Evolutionary conservation across 2,888 invertebrate genomes (phyloP), one percentile per base, ranked within the genome.

Genomic region (Megamerina dolium): DNA sequence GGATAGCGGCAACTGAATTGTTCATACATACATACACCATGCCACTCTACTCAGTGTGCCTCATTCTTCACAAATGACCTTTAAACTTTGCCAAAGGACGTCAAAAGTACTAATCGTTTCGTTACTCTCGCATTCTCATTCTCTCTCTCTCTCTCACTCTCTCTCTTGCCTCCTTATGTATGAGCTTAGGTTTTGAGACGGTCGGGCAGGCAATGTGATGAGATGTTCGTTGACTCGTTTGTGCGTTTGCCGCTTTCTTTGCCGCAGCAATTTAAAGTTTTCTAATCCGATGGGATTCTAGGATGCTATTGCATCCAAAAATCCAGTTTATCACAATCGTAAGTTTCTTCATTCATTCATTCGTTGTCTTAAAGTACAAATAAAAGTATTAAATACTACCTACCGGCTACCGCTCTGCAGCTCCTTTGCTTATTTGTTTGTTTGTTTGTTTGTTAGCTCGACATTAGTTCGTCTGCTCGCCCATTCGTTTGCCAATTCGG

Each of bases 1-100:
- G n/a, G n/a, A n/a, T n/a, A n/a, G n/a, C n/a, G n/a, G n/a, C n/a
- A n/a, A n/a, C n/a, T n/a, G n/a, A n/a, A n/a, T n/a, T n/a, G n/a
- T n/a, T n/a, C n/a, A n/a, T n/a, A n/a, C n/a, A n/a, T 13, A n/a
- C 6, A 13, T 31, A 14, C 8, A 10, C 31, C 16, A n/a, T 6
- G 16, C 31, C n/a, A 8, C 13, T 6, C 13, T 10, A n/a, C n/a
- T n/a, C n/a, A n/a, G n/a, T n/a, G n/a, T n/a, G 5, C 31, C 31
- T 31, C 16, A n/a, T 14, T 5, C 31, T 23, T 23, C n/a, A 5
- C 8, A 31, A 31, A 56, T 65, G 64, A 65, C 63, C 64, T 65
- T 62, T 64, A 59, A 63, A 61, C 61, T 65, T 56, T 56, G 54
- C 48, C 51, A 57, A 61, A 65, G 65, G 62, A 64, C 63, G 61